Evolutionary conservation across 2,888 invertebrate genomes (phyloP), one percentile per base, ranked within the genome.

Genomic region (Calameuta filiformis): DNA sequence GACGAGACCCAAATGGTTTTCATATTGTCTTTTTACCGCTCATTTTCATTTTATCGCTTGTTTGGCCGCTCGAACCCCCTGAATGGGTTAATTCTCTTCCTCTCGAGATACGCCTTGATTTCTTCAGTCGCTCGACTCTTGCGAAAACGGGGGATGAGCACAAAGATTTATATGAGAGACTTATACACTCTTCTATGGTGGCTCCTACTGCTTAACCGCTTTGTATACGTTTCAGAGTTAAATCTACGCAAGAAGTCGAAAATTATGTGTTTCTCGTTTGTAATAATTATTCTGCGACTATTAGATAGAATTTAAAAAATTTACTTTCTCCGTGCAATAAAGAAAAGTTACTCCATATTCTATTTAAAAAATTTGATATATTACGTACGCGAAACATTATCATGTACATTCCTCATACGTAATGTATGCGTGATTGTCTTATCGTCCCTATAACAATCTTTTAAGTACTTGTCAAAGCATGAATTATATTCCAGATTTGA

Each of bases 21-120:
- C 90, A 90, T 90, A 91, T 90, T 90, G 90, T 91, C 91, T 91
- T 90, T 91, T 91, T 89, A 91, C 88, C 90, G 90, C 90, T 90
- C 91, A 87, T 90, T 91, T 88, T 90, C 91, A 87, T 89, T 91
- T 91, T 91, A 91, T 90, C 87, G 91, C 90, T 90, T 91, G 90
- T 91, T 91, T 90, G 87, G 88, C 83, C 84, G 83, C 78, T 35
- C 73, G n/a, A 82, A 81, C 80, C 81, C 81, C 82, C 84, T 40
- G 79, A 69, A 80, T 77, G 78, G 81, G 80, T 78, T 79, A 75
- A 77, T 80, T 80, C 80, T 73, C 87, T 85, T 83, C 82, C 82
- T 40, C 75, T 33, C 75, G 56, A 56, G 56, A 9, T 56, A 34
- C 37, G 34, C 74, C 35, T 37, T 71, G 71, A 31, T 34, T 71